Evolutionary conservation across 2,888 invertebrate genomes (phyloP), one percentile per base, ranked within the genome.

Genomic region (Bellardia bayeri): DNA sequence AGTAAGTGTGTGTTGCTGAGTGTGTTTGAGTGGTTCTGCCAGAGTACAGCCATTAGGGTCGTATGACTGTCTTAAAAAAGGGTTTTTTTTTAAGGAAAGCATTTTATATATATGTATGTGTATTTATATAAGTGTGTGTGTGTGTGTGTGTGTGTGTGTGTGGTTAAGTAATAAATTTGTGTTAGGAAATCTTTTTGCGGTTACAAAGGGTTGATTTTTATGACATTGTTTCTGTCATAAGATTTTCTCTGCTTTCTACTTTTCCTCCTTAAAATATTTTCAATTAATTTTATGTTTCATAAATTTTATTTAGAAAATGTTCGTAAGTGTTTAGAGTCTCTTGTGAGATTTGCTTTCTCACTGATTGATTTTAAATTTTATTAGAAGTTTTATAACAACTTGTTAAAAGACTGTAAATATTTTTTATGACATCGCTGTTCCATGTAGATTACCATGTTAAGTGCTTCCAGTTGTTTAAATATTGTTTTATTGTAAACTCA

Each of bases 151-250:
- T 45, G 64, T 74, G 14, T 45, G 64, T 74, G 30, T 82, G 81
- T 23, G 87, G 84, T 82, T 82, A 74, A 84, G 84, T 82, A 74
- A 82, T 87, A 87, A 87, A 87, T 79, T 74, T 81, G 56, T 81
- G 78, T 81, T 33, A 30, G 66, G 51, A 76, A 81, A 81, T 64
- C 61, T 61, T 84, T 86, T 74, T 87, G 84, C 13, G 87, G 82
- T 75, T 85, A 51, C 37, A 58, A 79, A 74, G 81, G 87, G 76
- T 84, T 72, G 58, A 78, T 82, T 82, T 82, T 79, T 86, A 78
- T 79, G 72, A 68, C 69, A 85, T 75, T 80, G 74, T 85, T 78
- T 69, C 58, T 69, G 6, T 66, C 16, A 54, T 16, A 33, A 63
- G 56, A 37, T 78, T 56, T 79, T 74, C 13, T 14, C 64, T 11